Percentiles rank a stretch among this genome's conserved stretches.
These are phyloP conservation scores for Drosophila carrolli DNA, from an alignment of 1,140 invertebrate genomes.

Conservation along the genomic window DNA sequence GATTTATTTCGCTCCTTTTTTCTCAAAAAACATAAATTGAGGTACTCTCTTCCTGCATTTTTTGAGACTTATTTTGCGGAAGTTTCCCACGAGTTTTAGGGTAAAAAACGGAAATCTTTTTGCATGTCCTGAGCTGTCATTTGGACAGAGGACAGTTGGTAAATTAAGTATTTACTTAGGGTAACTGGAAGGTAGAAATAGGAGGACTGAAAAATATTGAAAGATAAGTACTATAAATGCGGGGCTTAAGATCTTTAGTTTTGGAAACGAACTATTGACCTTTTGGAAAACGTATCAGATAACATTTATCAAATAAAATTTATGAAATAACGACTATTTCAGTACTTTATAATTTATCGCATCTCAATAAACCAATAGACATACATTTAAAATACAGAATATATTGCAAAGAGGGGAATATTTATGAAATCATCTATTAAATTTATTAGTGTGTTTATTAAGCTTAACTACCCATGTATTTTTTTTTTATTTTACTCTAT, in stretches of 20 bases:
- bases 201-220: not conserved
- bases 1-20: constrained; percentile 56
- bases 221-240: constrained; percentile 7
- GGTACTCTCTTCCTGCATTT: not conserved
- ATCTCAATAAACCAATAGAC: too few species aligned
- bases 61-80: constrained; percentile 15
- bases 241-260: not conserved
- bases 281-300: not conserved
- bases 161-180: constrained; percentile 44
- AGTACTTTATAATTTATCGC: too few species aligned
- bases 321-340: too few species aligned
- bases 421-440: too few species aligned
- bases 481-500: too few species aligned
- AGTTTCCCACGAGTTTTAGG: constrained; percentile 76
- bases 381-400: too few species aligned
- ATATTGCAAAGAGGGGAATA: too few species aligned
- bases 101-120: constrained; percentile 48
- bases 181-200: constrained; percentile 11
- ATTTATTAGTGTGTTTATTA: too few species aligned
- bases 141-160: constrained; percentile 14
- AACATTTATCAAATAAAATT: not conserved
- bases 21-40: constrained; percentile 19
- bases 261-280: not conserved
- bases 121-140: constrained; percentile 20
- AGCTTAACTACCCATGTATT: too few species aligned